A percentile compares a stretch with the other conserved stretches of the same genome.
phyloP scores from a whole-genome alignment of 2,797 vertebrate species.

The Spinus olivaceus region DNA sequence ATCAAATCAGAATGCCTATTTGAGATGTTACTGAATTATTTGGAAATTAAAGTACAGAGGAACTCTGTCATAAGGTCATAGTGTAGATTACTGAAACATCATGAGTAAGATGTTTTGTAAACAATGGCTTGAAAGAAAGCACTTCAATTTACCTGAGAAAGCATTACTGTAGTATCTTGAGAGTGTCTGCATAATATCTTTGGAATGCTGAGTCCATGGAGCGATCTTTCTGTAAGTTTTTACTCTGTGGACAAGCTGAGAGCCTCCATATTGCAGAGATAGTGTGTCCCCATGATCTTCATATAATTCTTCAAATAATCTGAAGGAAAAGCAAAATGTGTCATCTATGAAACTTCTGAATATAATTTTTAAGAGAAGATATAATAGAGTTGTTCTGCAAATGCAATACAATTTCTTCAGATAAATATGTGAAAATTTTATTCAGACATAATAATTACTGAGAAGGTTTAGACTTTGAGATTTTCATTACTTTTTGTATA shows the following conservation, averaged over 20 bases:
- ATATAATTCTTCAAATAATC: slow-evolving; percentile 97
- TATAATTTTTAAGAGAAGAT: neutral
- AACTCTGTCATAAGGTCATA: neutral
- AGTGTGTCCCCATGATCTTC: slow-evolving; percentile 98
- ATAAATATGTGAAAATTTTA: neutral
- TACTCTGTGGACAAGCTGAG: slow-evolving; percentile 96
- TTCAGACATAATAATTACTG: neutral
- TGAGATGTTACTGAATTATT: neutral
- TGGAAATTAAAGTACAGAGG: neutral
- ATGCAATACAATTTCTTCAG: neutral
- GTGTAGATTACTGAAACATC: neutral
- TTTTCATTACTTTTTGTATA: neutral
- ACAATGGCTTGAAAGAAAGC: neutral
- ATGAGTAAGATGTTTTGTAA: neutral
- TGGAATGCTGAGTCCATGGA: slow-evolving; percentile 97
- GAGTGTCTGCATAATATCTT: slow-evolving; percentile 98
- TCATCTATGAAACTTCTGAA: neutral
- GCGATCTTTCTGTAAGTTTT: slow-evolving; percentile 99
- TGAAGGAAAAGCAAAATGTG: slow-evolving; percentile 53
- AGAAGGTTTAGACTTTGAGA: neutral
- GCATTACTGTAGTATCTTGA: slow-evolving; percentile 97
- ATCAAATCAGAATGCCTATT: neutral
- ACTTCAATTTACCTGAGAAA: slow-evolving; percentile 86
- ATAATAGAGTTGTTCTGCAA: neutral
- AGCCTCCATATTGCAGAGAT: slow-evolving; percentile 95